A percentile compares a stretch with the other conserved stretches of the same genome.
phyloP scores from a whole-genome alignment of 2,888 invertebrate genomes.

The Tetragonisca angustula region DNA sequence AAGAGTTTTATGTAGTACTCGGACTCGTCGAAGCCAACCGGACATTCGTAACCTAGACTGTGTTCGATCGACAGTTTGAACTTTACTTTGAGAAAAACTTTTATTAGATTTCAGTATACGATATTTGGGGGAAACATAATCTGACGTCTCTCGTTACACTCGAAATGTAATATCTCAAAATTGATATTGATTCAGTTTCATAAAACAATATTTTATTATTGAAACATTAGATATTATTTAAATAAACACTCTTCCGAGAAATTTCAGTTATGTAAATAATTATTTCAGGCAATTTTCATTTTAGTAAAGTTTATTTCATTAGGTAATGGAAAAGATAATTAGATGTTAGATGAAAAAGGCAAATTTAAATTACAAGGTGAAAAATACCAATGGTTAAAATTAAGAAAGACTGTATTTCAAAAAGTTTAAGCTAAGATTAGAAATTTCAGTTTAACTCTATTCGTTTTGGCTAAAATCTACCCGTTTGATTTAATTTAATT shows the following conservation, averaged over 20 bases:
- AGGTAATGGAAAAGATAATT: too few species aligned
- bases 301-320: background rate
- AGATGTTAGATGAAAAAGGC: too few species aligned
- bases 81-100: background rate
- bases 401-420: too few species aligned
- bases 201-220: background rate
- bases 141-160: too few species aligned
- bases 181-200: too few species aligned
- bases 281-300: background rate
- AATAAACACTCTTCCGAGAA: background rate
- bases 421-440: too few species aligned
- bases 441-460: too few species aligned
- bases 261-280: background rate
- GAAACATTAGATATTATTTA: too few species aligned
- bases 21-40: slow-evolving; percentile 85
- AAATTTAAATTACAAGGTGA: too few species aligned
- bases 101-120: background rate
- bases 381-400: too few species aligned
- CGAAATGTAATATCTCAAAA: too few species aligned
- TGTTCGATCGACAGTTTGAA: background rate
- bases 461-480: too few species aligned
- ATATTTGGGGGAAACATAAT: background rate
- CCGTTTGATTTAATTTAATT: background rate
- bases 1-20: slow-evolving; percentile 85
- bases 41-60: slow-evolving; percentile 80